Percentiles rank a stretch among this genome's conserved stretches.
Evolutionary conservation across 2,113 vertebrate genomes (phyloP).

Genomic region (Corvus hawaiiensis): DNA sequence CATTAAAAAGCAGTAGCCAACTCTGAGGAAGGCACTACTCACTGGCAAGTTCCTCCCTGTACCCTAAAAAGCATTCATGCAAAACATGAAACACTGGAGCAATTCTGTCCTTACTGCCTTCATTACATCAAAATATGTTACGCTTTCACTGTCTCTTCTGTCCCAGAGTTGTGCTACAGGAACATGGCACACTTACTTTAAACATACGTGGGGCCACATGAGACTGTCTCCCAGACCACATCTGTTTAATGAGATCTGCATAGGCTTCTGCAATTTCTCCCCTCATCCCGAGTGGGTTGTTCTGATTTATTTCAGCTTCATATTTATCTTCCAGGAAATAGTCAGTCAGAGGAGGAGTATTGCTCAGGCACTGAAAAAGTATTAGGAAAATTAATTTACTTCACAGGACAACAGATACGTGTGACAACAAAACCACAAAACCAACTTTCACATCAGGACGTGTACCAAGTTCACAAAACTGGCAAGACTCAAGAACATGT

Average conservation of each 20-base stretch:
- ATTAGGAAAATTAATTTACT: neutral
- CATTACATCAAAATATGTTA: neutral
- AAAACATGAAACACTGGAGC: neutral
- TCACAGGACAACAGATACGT: neutral
- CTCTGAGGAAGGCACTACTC: neutral
- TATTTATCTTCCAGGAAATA: slow-evolving; percentile 93
- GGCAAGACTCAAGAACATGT: accelerated
- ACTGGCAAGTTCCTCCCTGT: neutral
- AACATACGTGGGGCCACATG: slow-evolving; percentile 91
- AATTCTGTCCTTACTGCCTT: neutral
- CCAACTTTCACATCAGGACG: neutral
- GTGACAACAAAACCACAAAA: neutral
- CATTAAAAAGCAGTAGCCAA: neutral
- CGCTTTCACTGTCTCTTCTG: neutral
- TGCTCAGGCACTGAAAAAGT: slow-evolving; percentile 88
- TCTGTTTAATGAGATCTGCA: slow-evolving; percentile 94
- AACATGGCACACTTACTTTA: slow-evolving; percentile 77
- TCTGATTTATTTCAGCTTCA: slow-evolving; percentile 91
- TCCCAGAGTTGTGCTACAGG: neutral
- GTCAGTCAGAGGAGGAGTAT: slow-evolving; percentile 88
- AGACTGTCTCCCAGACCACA: slow-evolving; percentile 90
- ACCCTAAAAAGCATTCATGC: neutral
- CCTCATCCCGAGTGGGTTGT: slow-evolving; percentile 95
- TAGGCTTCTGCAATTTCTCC: slow-evolving; percentile 96
- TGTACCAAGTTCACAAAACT: neutral